These are phyloP conservation scores for Chascanopsetta lugubris DNA, from an alignment of 2,113 vertebrate species.

Conservation along the genomic window DNA sequence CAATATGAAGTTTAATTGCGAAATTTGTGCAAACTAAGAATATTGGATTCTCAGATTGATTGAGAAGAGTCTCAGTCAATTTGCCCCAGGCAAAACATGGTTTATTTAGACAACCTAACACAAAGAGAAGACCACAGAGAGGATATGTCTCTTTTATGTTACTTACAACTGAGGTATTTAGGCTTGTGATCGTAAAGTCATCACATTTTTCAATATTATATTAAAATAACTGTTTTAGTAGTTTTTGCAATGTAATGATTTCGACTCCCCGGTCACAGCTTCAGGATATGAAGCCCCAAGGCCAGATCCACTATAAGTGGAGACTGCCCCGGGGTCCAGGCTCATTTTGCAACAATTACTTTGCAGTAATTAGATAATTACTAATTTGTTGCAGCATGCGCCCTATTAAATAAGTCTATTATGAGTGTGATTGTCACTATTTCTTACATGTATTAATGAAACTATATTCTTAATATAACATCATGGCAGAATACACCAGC, in stretches of 20 bases:
- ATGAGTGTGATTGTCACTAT: no score
- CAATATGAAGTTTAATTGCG: neutral
- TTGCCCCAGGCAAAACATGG: neutral
- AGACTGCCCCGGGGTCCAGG: neutral
- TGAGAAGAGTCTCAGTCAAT: neutral
- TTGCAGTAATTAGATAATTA: neutral
- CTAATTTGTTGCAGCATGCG: neutral
- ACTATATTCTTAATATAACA: no score
- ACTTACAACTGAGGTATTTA: no score
- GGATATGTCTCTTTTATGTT: neutral
- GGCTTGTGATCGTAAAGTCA: no score
- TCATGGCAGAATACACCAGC: no score
- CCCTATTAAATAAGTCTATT: neutral
- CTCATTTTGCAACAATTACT: neutral
- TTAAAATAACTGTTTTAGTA: no score
- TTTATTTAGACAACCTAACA: neutral
- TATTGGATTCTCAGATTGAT: neutral
- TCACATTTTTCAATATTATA: no score
- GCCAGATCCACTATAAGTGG: neutral
- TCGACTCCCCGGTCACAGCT: neutral
- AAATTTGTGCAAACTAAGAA: neutral
- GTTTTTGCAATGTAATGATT: neutral
- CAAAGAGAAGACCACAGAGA: neutral
- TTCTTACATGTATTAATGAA: no score
- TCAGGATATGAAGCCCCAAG: neutral